phyloP scores from a whole-genome alignment of 2,797 vertebrate genomes.

The Acridotheres tristis region DNA sequence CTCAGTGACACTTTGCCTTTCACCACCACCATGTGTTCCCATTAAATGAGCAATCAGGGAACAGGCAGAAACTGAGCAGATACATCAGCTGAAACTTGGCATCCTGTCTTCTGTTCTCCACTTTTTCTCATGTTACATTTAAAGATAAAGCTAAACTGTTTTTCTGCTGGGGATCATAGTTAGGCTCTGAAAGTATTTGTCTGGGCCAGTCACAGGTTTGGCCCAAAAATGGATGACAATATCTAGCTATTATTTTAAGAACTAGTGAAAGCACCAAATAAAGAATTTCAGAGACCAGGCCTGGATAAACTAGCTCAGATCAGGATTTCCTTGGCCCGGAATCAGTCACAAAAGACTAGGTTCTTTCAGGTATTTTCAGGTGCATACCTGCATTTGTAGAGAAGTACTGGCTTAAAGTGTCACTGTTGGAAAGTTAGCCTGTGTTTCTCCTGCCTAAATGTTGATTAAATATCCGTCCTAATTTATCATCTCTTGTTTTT shows the following conservation, averaged over 20 bases:
- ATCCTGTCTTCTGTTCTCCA: not conserved
- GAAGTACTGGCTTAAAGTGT: not conserved
- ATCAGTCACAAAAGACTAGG: not conserved
- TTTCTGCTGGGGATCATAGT: not conserved
- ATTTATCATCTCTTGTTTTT: not conserved
- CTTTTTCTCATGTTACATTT: not conserved
- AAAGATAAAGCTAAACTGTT: not conserved
- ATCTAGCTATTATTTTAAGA: not conserved
- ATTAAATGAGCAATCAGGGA: not conserved
- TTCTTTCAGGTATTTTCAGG: not conserved
- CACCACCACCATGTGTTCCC: not conserved
- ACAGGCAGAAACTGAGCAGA: not conserved
- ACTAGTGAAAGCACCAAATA: not conserved
- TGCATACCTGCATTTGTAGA: not conserved
- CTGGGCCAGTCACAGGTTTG: not conserved
- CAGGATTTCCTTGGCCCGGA: not conserved
- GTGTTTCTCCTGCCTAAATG: not conserved
- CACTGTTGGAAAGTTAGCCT: not conserved
- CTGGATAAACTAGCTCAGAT: not conserved
- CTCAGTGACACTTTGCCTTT: not conserved
- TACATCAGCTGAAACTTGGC: not conserved
- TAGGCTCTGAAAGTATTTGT: not conserved
- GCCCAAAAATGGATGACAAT: not conserved
- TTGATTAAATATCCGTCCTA: not conserved
- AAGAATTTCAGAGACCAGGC: not conserved